phyloP scores from a whole-genome alignment of 2,113 vertebrate species.

The Noturus placidus region DNA sequence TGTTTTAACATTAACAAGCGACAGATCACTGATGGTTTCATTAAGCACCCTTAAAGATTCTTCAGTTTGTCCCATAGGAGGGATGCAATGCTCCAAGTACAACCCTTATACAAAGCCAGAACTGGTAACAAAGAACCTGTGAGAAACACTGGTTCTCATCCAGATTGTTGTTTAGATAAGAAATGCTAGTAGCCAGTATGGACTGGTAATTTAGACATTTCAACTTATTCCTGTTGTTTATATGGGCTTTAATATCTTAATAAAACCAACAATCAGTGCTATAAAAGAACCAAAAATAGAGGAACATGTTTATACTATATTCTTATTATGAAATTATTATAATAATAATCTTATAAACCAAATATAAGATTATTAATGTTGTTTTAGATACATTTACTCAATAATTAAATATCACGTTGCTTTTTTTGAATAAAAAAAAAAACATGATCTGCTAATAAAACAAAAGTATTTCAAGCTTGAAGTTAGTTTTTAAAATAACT shows the following conservation, averaged over 20 bases:
- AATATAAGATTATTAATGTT: neutral
- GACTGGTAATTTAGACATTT: neutral
- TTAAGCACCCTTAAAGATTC: neutral
- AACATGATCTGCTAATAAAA: neutral
- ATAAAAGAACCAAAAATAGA: neutral
- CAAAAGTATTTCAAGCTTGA: neutral
- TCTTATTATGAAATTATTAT: neutral
- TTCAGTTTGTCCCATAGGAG: neutral
- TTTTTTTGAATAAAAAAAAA: neutral
- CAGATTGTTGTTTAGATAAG: neutral
- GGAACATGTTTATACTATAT: neutral
- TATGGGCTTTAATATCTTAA: neutral
- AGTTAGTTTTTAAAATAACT: neutral
- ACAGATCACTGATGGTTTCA: neutral
- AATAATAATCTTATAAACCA: too few species aligned
- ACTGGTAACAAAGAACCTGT: neutral
- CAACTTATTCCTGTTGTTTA: neutral
- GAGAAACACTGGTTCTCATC: neutral
- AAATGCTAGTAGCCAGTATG: neutral
- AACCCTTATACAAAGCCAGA: neutral
- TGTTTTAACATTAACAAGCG: neutral
- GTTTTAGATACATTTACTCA: neutral
- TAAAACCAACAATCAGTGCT: neutral
- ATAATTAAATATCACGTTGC: neutral
- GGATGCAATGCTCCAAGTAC: neutral